These are phyloP conservation scores for Mesocentrotus franciscanus DNA, from an alignment of 53 echinoderm and acorn worm genomes.

Conservation along the genomic window DNA sequence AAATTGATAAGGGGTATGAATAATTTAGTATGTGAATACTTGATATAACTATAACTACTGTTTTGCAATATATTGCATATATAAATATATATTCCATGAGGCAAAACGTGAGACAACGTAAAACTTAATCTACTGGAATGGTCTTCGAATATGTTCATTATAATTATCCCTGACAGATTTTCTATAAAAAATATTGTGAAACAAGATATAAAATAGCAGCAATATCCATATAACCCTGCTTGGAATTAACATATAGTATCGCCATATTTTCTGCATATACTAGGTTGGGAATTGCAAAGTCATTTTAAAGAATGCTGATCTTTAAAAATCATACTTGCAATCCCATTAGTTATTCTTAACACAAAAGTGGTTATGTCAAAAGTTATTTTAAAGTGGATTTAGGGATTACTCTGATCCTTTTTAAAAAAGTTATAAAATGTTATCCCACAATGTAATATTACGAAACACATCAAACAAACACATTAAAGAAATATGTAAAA, in stretches of 20 bases:
- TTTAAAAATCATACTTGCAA: neutral
- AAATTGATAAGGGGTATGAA: no score
- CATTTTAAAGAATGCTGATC: neutral
- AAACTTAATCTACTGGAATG: neutral
- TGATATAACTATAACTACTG: neutral
- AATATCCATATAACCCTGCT: neutral
- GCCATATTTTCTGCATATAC: neutral
- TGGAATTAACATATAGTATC: neutral
- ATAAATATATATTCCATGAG: no score
- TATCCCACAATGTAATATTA: neutral
- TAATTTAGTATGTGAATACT: no score
- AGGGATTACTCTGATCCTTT: neutral
- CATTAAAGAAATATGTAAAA: no score
- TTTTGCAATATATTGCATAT: neutral
- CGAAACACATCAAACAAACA: no score
- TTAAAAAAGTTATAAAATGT: neutral
- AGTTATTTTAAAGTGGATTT: neutral
- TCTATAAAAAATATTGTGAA: neutral
- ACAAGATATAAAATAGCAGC: neutral
- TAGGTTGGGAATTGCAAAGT: neutral
- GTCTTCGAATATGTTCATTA: neutral
- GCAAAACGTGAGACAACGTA: neutral
- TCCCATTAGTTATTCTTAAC: neutral
- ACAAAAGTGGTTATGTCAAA: neutral
- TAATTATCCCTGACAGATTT: neutral